A percentile compares a stretch with the other conserved stretches of the same genome.
phyloP scores from a whole-genome alignment of 2,113 vertebrate species.

The Platichthys flesus region DNA sequence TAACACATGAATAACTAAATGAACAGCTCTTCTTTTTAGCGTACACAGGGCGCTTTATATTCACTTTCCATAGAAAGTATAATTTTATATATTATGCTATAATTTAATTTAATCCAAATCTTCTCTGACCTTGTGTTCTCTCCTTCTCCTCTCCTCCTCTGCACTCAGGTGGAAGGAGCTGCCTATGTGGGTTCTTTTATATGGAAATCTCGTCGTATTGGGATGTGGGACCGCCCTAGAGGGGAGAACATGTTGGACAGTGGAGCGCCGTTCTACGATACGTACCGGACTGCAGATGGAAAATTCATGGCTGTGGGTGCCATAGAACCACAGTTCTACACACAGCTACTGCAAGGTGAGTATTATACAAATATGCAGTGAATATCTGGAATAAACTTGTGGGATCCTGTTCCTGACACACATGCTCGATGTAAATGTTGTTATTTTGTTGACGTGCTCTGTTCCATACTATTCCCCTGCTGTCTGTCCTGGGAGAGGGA shows the following conservation, averaged over 20 bases:
- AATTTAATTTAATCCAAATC: too few species aligned
- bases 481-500: too few species aligned
- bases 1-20: neutral
- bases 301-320: constrained; percentile 92
- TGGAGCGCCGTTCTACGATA: constrained; percentile 92
- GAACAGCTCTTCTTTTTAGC: neutral
- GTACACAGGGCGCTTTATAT: neutral
- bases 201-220: constrained; percentile 86
- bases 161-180: constrained; percentile 89
- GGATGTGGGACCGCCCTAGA: constrained; percentile 84
- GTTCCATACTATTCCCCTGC: too few species aligned
- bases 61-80: neutral
- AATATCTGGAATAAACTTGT: too few species aligned
- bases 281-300: constrained; percentile 89
- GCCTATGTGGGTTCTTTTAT: constrained; percentile 93
- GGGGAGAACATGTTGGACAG: constrained; percentile 93
- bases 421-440: too few species aligned
- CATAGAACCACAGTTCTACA: constrained; percentile 92
- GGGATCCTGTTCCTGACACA: too few species aligned
- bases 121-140: neutral
- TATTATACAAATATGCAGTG: neutral
- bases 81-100: neutral
- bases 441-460: too few species aligned
- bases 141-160: neutral
- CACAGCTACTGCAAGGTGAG: constrained; percentile 86